Evolutionary conservation across 2,888 invertebrate genomes (phyloP).

Genomic region (Brachypterus glaber): DNA sequence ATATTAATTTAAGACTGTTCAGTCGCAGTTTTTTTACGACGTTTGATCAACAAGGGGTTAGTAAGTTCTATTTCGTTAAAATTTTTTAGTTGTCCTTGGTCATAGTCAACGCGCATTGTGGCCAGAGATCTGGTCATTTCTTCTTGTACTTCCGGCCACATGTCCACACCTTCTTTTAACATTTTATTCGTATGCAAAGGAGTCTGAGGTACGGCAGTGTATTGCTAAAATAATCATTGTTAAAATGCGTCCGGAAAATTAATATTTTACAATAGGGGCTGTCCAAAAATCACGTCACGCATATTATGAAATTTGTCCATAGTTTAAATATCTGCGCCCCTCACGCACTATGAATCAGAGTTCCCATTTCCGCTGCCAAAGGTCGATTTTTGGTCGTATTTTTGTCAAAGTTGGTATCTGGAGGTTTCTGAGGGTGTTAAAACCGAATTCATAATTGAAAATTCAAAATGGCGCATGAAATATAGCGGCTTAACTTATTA

Average conservation of each 20-base stretch:
- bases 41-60: constrained; percentile 83
- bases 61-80: constrained; percentile 86
- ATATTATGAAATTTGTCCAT: no score
- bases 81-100: constrained; percentile 91
- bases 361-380: no score
- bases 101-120: constrained; percentile 97
- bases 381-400: no score
- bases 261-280: no score
- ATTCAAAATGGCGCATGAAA: no score
- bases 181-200: constrained; percentile 86
- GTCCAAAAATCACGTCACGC: no score
- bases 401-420: no score
- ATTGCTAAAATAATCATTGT: constrained; percentile 38
- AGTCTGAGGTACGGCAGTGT: constrained; percentile 86
- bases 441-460: no score
- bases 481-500: no score
- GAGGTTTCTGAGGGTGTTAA: no score
- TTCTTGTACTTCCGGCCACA: constrained; percentile 97
- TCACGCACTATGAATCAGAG: no score
- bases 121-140: constrained; percentile 97
- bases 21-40: constrained; percentile 46
- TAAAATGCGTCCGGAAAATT: background rate
- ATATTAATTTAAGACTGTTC: background rate
- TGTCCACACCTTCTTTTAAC: constrained; percentile 81
- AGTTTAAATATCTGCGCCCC: no score